Evolutionary conservation across 2,797 vertebrate species (phyloP).

Genomic region (Sebastes oblongus): DNA sequence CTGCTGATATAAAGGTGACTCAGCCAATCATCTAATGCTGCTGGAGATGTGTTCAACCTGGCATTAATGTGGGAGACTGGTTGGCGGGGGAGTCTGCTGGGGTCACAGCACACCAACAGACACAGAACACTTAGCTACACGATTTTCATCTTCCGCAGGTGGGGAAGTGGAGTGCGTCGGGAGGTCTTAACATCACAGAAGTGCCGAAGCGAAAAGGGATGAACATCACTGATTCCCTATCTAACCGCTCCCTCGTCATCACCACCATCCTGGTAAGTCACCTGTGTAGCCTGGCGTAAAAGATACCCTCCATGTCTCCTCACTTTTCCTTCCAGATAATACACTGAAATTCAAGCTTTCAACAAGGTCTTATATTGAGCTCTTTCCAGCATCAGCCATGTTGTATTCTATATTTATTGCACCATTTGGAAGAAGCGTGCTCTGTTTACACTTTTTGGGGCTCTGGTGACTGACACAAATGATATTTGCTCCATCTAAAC

Average conservation of each 20-base stretch:
- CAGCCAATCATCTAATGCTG: conserved; percentile 78
- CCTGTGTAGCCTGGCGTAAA: not conserved
- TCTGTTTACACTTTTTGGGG: not conserved
- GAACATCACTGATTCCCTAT: conserved; percentile 96
- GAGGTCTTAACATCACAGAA: conserved; percentile 97
- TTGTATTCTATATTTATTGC: not conserved
- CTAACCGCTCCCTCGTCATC: conserved; percentile 95
- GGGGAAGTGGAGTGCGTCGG: conserved; percentile 92
- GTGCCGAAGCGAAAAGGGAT: conserved; percentile 91
- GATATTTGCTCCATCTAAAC: not conserved
- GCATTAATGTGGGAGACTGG: conserved; percentile 64
- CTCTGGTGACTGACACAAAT: not conserved
- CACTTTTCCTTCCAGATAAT: not conserved
- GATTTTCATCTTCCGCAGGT: conserved; percentile 83
- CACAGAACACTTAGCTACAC: conserved; percentile 55
- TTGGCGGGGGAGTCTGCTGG: conserved; percentile 37
- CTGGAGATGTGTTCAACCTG: conserved; percentile 58
- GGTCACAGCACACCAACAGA: conserved; percentile 59
- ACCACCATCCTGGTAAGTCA: conserved; percentile 94
- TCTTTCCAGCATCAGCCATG: not conserved
- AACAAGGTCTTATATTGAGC: not conserved
- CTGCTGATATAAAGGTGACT: conserved; percentile 61
- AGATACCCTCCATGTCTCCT: not conserved
- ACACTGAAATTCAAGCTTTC: not conserved
- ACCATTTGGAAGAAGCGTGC: not conserved